Evolutionary conservation across 2,113 vertebrate genomes (phyloP).

Genomic region (Chaetodon trifascialis): DNA sequence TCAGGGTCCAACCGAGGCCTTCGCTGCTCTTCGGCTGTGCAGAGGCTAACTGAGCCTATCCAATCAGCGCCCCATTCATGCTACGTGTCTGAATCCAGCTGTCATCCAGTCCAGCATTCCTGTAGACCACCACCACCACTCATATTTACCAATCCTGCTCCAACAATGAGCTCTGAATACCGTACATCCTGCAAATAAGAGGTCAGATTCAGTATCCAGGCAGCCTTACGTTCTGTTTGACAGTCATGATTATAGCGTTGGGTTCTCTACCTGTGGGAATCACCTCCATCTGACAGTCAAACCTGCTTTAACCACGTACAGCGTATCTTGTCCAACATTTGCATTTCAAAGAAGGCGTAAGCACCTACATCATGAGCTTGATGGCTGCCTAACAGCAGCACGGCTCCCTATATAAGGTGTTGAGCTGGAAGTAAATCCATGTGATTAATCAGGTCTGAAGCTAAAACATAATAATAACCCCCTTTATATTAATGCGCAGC

Average conservation of each 20-base stretch:
- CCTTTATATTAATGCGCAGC: constrained; percentile 84
- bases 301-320: constrained; percentile 43
- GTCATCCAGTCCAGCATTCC: constrained; percentile 33
- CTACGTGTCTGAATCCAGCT: not conserved
- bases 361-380: constrained; percentile 67
- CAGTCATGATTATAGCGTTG: constrained; percentile 50
- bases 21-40: constrained; percentile 43
- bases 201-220: constrained; percentile 36
- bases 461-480: constrained; percentile 86
- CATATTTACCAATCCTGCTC: constrained; percentile 20
- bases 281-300: constrained; percentile 44
- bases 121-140: constrained; percentile 3
- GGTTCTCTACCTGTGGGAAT: constrained; percentile 51
- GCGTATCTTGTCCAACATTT: constrained; percentile 67
- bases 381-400: constrained; percentile 67
- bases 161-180: constrained; percentile 36
- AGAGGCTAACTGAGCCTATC: constrained; percentile 49
- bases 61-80: constrained; percentile 34
- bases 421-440: constrained; percentile 77
- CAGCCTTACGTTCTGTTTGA: constrained; percentile 51
- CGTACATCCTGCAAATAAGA: constrained; percentile 33
- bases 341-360: constrained; percentile 72
- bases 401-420: constrained; percentile 65
- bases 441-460: constrained; percentile 84
- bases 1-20: constrained; percentile 60